Percentiles rank a stretch among this genome's conserved stretches.
Evolutionary conservation across 2,888 invertebrate genomes (phyloP).

Genomic region (Xestia c-nigrum): DNA sequence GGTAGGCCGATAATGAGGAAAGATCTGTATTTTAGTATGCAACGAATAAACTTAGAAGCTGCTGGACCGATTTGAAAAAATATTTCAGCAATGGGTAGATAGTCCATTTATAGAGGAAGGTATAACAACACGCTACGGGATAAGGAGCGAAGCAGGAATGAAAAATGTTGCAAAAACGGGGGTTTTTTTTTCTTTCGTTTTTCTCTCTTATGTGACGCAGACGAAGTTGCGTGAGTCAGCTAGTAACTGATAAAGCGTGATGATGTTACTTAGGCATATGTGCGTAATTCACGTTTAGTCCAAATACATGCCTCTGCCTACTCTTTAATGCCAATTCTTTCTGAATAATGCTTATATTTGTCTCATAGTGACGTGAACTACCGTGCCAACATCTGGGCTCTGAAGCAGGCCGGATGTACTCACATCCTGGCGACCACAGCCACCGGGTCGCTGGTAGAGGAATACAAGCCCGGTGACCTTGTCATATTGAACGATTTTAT

Average conservation of each 20-base stretch:
- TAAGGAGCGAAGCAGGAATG: too few species aligned
- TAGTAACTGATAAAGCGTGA: background rate
- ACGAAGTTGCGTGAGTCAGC: too few species aligned
- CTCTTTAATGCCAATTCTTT: background rate
- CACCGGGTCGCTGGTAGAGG: constrained; percentile 96
- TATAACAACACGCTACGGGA: too few species aligned
- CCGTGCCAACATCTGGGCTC: constrained; percentile 98
- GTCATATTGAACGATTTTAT: constrained; percentile 97
- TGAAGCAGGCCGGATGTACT: constrained; percentile 96
- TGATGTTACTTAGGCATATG: background rate
- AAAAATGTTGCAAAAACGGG: too few species aligned
- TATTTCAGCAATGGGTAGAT: too few species aligned
- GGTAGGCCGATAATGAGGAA: too few species aligned
- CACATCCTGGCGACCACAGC: constrained; percentile 98
- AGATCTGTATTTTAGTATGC: too few species aligned
- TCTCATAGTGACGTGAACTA: constrained; percentile 95
- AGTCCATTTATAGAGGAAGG: too few species aligned
- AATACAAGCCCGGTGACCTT: constrained; percentile 96
- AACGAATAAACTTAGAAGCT: too few species aligned
- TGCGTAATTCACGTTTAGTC: background rate
- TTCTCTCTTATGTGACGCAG: too few species aligned
- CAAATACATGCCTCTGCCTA: background rate
- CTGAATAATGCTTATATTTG: background rate
- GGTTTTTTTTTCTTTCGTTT: too few species aligned
- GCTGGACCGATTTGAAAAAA: too few species aligned